A percentile compares a stretch with the other conserved stretches of the same genome.
Evolutionary conservation across 2,113 vertebrate species (phyloP).

Genomic region (Podarcis cretensis): DNA sequence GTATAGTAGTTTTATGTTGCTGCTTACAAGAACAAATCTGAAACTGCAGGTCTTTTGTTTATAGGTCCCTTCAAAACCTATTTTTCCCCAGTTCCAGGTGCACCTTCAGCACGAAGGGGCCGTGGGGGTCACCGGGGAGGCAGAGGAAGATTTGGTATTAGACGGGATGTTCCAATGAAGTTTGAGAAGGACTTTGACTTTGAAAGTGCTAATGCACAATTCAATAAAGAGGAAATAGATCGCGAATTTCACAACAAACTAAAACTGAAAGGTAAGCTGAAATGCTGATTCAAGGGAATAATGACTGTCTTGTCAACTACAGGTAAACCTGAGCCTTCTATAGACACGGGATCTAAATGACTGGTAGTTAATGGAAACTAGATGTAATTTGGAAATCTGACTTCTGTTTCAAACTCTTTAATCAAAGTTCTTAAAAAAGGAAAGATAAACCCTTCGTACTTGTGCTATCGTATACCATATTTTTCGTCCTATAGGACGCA

Average conservation of each 20-base stretch:
- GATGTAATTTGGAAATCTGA: neutral
- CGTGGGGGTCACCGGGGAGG: slow-evolving; percentile 92
- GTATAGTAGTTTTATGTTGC: no score
- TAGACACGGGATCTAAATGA: neutral
- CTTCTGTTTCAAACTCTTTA: neutral
- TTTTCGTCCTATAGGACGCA: no score
- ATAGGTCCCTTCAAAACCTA: slow-evolving; percentile 4
- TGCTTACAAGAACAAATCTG: neutral
- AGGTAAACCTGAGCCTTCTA: neutral
- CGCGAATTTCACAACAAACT: slow-evolving; percentile 98
- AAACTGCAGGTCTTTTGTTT: neutral
- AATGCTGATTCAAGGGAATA: neutral
- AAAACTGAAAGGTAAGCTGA: slow-evolving; percentile 90
- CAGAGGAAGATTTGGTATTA: slow-evolving; percentile 87
- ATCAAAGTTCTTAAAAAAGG: neutral
- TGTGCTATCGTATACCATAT: no score
- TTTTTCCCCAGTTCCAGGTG: slow-evolving; percentile 73
- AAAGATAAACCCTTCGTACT: no score
- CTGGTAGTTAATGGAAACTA: neutral
- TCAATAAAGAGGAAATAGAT: slow-evolving; percentile 98
- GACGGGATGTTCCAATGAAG: slow-evolving; percentile 94
- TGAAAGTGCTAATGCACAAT: slow-evolving; percentile 97
- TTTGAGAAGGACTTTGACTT: slow-evolving; percentile 99
- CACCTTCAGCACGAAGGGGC: slow-evolving; percentile 78
- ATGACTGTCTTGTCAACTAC: neutral